These are phyloP conservation scores for Pagrus major DNA, from an alignment of 2,113 vertebrate genomes.

Conservation along the genomic window DNA sequence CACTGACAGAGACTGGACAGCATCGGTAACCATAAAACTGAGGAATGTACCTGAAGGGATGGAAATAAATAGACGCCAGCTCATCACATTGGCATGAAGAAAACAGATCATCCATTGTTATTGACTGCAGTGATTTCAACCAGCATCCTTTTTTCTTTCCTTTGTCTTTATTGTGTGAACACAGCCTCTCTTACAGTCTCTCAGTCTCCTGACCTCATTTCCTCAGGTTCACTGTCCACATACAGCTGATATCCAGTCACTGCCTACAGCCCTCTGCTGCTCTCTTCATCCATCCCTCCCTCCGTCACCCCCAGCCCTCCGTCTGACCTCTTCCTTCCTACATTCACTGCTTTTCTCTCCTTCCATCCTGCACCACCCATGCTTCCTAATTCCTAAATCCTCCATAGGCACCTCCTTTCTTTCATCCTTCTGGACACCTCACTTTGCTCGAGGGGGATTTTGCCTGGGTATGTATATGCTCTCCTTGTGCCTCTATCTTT, in stretches of 20 bases:
- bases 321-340: conserved; percentile 1
- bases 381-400: neutral
- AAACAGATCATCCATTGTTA: neutral
- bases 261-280: neutral
- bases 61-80: no score
- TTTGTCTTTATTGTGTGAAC: no score
- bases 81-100: neutral
- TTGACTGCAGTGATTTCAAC: neutral
- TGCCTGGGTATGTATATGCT: neutral
- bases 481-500: neutral
- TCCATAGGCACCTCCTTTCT: neutral
- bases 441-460: neutral
- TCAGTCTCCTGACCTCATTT: conserved; percentile 28
- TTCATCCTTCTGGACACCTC: neutral
- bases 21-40: no score
- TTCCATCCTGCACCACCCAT: neutral
- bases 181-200: neutral
- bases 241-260: conserved; percentile 16
- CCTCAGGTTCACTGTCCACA: conserved; percentile 26
- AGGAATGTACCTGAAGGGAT: no score
- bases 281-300: neutral
- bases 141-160: neutral
- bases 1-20: no score
- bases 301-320: neutral
- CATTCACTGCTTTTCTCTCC: conserved; percentile 2